A percentile compares a stretch with the other conserved stretches of the same genome.
phyloP scores from a whole-genome alignment of 2,888 invertebrate genomes.

The Laothoe populi region DNA sequence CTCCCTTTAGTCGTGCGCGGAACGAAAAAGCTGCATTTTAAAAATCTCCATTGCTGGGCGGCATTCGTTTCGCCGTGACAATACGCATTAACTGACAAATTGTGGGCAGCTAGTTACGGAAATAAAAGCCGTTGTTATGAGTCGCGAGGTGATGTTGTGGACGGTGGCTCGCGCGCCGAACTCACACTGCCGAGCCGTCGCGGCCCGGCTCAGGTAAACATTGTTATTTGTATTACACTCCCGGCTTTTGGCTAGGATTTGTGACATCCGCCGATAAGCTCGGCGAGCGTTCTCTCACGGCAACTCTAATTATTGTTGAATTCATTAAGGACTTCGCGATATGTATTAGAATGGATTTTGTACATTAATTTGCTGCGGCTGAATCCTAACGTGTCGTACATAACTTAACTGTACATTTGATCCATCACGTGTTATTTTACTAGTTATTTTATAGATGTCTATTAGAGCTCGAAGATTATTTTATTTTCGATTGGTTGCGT shows the following conservation, averaged over 20 bases:
- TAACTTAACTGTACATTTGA: constrained; percentile 6
- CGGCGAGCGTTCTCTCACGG: constrained; percentile 53
- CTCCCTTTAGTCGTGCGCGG: constrained; percentile 59
- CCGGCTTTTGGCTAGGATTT: constrained; percentile 74
- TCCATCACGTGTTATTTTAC: constrained; percentile 20
- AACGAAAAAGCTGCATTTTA: constrained; percentile 68
- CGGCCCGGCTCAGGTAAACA: constrained; percentile 66
- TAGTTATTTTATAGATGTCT: not conserved
- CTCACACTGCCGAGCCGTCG: constrained; percentile 29
- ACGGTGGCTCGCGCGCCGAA: constrained; percentile 39
- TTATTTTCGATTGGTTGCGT: too few relatives aligned
- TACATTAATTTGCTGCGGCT: constrained; percentile 44
- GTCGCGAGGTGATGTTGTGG: constrained; percentile 52
- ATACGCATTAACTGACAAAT: constrained; percentile 79
- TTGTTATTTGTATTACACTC: constrained; percentile 72
- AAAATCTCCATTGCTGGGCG: constrained; percentile 76
- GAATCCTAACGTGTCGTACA: constrained; percentile 38
- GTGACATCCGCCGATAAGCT: constrained; percentile 75
- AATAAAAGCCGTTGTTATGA: constrained; percentile 79
- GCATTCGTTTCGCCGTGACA: constrained; percentile 74
- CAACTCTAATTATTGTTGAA: constrained; percentile 66
- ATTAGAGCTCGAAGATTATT: not conserved
- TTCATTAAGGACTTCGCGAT: constrained; percentile 57
- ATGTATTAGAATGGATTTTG: constrained; percentile 59
- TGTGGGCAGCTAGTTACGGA: constrained; percentile 78